phyloP scores from a whole-genome alignment of 2,888 invertebrate genomes.

The Dichetophora obliterata region DNA sequence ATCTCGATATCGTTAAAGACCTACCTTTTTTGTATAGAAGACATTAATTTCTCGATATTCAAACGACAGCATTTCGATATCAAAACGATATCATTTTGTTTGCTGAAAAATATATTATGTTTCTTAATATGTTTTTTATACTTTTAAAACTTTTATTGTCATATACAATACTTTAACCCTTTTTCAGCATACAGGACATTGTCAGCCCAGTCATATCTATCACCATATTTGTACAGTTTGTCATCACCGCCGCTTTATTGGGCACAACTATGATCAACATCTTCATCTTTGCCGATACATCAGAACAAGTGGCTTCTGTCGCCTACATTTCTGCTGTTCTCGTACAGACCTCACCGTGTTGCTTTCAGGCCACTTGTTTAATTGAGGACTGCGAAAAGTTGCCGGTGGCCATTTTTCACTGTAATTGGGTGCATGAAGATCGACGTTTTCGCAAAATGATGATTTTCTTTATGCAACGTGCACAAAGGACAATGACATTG shows the following conservation, averaged over 20 bases:
- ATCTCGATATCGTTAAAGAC: too few species aligned
- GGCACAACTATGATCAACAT: constrained; percentile 30
- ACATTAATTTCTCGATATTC: too few species aligned
- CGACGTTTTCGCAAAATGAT: neutral
- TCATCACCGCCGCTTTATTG: constrained; percentile 7
- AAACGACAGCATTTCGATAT: too few species aligned
- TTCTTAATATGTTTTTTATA: too few species aligned
- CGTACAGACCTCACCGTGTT: constrained; percentile 24
- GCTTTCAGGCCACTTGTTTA: constrained; percentile 23
- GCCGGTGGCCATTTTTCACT: constrained; percentile 28
- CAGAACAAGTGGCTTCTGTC: neutral
- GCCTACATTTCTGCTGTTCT: constrained; percentile 25
- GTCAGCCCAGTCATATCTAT: constrained; percentile 40
- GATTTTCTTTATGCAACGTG: constrained; percentile 24
- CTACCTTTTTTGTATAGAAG: too few species aligned
- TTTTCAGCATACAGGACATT: constrained; percentile 31
- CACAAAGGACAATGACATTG: constrained; percentile 6
- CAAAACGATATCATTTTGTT: too few species aligned
- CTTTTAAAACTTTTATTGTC: too few species aligned
- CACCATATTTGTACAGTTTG: constrained; percentile 35
- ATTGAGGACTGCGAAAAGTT: constrained; percentile 13
- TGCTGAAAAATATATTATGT: too few species aligned
- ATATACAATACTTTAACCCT: neutral
- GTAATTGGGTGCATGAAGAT: constrained; percentile 31
- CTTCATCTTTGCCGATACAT: constrained; percentile 3